Conservation (phyloP, 1,140 invertebrate species). For the Spodoptera litura region DNA sequence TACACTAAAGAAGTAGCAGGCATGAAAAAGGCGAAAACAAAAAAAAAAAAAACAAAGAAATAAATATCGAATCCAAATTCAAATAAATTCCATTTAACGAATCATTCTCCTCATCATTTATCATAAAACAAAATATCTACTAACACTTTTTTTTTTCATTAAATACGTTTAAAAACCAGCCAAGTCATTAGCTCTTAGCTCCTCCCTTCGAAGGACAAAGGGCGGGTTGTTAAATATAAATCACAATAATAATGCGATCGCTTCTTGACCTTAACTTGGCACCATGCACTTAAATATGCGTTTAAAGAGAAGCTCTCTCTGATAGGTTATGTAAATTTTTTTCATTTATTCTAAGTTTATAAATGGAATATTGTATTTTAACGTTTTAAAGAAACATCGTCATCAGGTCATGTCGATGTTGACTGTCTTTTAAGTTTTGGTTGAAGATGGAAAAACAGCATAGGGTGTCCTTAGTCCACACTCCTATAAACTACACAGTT, state of each 20-base stretch:
- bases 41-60: no score
- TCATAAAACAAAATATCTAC: not conserved
- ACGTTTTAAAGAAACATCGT: no score
- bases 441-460: no score
- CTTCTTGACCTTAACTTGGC: constrained; percentile 51
- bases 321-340: constrained; percentile 47
- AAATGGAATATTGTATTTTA: not conserved
- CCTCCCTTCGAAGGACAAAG: constrained; percentile 64
- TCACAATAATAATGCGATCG: constrained; percentile 67
- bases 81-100: not conserved
- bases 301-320: constrained; percentile 54
- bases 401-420: no score
- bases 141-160: not conserved
- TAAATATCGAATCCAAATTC: no score
- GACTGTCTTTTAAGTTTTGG: no score
- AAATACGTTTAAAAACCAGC: constrained; percentile 11
- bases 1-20: no score
- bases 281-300: constrained; percentile 48
- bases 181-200: constrained; percentile 59
- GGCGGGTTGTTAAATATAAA: constrained; percentile 67
- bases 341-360: constrained; percentile 34
- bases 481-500: no score
- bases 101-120: constrained; percentile 6
- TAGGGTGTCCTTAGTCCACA: no score
- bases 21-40: no score